Conservation (phyloP, 1,140 invertebrate species). For the Meloidogyne exigua region DNA sequence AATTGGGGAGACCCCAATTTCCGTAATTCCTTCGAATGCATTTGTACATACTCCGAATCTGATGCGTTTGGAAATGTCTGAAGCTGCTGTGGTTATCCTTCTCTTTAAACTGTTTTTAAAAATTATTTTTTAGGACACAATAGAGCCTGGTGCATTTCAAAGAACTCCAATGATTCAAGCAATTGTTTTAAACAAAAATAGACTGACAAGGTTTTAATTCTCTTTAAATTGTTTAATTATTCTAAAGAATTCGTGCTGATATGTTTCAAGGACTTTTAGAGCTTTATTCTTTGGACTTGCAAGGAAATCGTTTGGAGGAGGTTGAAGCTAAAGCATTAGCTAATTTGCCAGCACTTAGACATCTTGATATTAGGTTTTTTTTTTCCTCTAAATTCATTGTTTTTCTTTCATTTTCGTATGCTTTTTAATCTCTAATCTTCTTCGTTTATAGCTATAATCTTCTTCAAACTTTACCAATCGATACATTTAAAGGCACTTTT, state of each 20-base stretch:
- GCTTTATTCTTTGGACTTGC: constrained; percentile 62
- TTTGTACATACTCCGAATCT: constrained; percentile 62
- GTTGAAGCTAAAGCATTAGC: constrained; percentile 59
- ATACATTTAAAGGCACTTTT: constrained; percentile 59
- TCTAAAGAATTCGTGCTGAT: constrained; percentile 55
- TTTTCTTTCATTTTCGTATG: too few species aligned
- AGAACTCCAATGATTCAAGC: constrained; percentile 60
- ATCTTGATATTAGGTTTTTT: constrained; percentile 61
- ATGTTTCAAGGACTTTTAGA: constrained; percentile 61
- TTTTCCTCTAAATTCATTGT: too few species aligned
- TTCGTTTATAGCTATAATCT: constrained; percentile 54
- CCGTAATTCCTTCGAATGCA: constrained; percentile 60
- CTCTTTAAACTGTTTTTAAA: neutral
- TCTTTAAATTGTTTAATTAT: neutral
- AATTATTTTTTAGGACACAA: constrained; percentile 52
- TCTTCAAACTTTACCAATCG: constrained; percentile 60
- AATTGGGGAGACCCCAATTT: constrained; percentile 63
- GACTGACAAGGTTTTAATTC: constrained; percentile 55
- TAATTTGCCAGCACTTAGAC: constrained; percentile 56
- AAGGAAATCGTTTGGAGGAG: constrained; percentile 60
- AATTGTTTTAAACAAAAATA: constrained; percentile 62
- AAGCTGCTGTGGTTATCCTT: constrained; percentile 55
- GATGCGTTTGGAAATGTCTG: constrained; percentile 63
- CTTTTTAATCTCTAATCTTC: constrained; percentile 9
- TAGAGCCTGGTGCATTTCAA: constrained; percentile 62